phyloP scores from a whole-genome alignment of 2,888 invertebrate species.

The Volucella zonaria region DNA sequence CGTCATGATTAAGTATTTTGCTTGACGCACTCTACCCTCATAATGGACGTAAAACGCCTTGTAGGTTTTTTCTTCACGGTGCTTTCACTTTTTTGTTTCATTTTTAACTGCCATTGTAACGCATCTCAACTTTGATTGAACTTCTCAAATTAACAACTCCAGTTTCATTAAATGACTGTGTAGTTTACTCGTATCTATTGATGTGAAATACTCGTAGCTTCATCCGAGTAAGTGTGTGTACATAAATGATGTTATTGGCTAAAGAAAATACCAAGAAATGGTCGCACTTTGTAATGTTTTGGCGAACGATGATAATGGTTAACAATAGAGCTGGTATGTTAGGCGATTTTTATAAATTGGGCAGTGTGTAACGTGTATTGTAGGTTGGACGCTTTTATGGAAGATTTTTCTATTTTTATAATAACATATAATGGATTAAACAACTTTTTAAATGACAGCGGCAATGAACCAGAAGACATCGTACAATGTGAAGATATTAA shows the following conservation, averaged over 20 bases:
- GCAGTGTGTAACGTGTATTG: too few species aligned
- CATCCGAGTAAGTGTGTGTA: conserved; percentile 14
- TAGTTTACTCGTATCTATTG: not conserved
- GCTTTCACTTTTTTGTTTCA: conserved; percentile 57
- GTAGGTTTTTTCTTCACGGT: conserved; percentile 17
- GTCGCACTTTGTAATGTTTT: conserved; percentile 16
- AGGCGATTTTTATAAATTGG: too few species aligned
- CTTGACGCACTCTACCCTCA: conserved; percentile 33
- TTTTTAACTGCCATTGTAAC: conserved; percentile 23
- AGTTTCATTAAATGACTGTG: not conserved
- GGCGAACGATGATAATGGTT: too few species aligned
- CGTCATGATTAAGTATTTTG: conserved; percentile 36
- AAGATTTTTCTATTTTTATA: too few species aligned
- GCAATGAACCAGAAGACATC: conserved; percentile 26
- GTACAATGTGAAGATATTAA: conserved; percentile 1
- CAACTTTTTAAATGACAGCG: conserved; percentile 34
- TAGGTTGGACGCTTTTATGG: too few species aligned
- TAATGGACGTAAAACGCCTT: conserved; percentile 38
- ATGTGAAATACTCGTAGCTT: conserved; percentile 6
- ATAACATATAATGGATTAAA: not conserved
- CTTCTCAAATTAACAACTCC: conserved; percentile 20
- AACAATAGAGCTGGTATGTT: too few species aligned
- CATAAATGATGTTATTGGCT: conserved; percentile 34
- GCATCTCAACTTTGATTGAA: conserved; percentile 40
- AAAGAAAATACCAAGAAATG: conserved; percentile 2